Base-by-base conservation (phyloP, 1,140 invertebrate genomes). In the Anoplophora glabripennis region DNA sequence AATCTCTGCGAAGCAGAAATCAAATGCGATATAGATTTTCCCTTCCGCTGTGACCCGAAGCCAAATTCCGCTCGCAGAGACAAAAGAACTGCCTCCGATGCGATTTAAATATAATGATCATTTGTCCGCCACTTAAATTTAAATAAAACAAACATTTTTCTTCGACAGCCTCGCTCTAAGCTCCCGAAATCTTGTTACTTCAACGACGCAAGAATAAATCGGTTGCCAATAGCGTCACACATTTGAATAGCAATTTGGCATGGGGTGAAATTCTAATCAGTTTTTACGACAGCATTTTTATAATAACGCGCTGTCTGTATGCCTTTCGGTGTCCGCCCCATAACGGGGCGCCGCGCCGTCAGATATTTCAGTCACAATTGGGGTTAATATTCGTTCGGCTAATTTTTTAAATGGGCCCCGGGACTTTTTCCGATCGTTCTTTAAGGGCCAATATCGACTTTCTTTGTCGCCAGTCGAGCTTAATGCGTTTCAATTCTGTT, bases 101-200 rank as follows among this genome's bases (percentile, higher is more conserved):
- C 66, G 68, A 70, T 70, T 70, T 70, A 64, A 70, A 70, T 70
- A 66, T 68, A 68, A 66, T 64, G 68, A 66, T 68, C 68, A 65
- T 70, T 70, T 64, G 64, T 61, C 63, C 64, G 51, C 49, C 68
- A 67, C 67, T 71, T 65, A 72, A 72, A 73, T 73, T 73, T 73
- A 70, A 73, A 73, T 73, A 73, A 73, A 73, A 73, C 67, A 72
- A 72, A 72, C 70, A 73, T 73, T 73, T 70, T 73, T 73, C 71
- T 70, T 65, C 62, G 60, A 61, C 63, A 60, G 60, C 57, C 57
- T 35, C 53, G 58, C 61, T 61, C 62, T 63, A 61, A 69, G 64
- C 68, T 63, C 47, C 65, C 60, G 63, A 60, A 69, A 70, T 71
- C 68, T 70, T 68, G 69, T 71, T 71, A 70, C 60, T 63, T 60